Conservation (phyloP, 2,113 vertebrate species). For the Columbina picui region DNA sequence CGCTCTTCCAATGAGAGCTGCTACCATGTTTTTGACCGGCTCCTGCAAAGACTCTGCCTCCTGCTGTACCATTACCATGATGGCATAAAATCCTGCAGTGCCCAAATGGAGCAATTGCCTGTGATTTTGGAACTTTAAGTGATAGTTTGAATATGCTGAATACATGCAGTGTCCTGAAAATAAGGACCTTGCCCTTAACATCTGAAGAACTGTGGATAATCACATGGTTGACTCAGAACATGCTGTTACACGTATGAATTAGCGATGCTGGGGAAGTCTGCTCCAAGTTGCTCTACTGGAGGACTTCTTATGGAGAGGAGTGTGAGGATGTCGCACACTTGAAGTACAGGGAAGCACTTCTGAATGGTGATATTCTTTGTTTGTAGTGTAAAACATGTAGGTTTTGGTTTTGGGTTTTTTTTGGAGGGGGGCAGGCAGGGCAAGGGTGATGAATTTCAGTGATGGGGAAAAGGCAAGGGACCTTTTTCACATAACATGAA, state of each 20-base stretch:
- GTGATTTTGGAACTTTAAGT: background rate
- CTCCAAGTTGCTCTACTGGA: background rate
- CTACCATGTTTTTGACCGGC: background rate
- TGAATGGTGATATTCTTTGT: background rate
- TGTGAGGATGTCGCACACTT: fast-evolving
- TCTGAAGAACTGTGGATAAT: background rate
- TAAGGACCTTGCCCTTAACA: background rate
- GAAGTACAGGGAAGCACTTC: background rate
- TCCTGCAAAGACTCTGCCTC: background rate
- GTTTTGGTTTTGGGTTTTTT: too few relatives aligned
- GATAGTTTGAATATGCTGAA: background rate
- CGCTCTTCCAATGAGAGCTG: background rate
- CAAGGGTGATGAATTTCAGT: background rate
- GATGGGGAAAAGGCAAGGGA: background rate
- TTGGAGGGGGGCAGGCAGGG: fast-evolving
- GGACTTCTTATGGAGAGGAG: background rate
- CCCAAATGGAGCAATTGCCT: background rate
- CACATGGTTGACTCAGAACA: background rate
- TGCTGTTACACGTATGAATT: fast-evolving
- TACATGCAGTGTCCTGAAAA: background rate
- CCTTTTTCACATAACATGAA: background rate
- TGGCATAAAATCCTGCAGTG: background rate
- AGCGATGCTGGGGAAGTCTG: background rate
- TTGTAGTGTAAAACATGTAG: background rate
- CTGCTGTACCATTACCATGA: background rate